These are phyloP conservation scores for Carettochelys insculpta DNA, from an alignment of 2,113 vertebrate species.

Conservation along the genomic window DNA sequence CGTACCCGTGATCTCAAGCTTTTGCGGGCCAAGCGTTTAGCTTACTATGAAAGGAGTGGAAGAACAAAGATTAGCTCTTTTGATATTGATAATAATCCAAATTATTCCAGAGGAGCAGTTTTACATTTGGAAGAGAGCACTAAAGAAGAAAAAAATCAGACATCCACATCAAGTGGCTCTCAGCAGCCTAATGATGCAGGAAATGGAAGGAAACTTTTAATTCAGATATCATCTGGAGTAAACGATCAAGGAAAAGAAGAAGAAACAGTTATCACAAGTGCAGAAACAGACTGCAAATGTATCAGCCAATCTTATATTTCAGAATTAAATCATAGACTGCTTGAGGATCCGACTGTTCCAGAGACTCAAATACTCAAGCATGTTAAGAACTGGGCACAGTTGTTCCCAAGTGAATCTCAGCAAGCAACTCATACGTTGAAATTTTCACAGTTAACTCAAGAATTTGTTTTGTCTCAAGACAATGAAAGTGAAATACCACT, in stretches of 20 bases:
- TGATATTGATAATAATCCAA: background rate
- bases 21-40: constrained; percentile 7
- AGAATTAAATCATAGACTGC: constrained; percentile 33
- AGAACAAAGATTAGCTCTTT: background rate
- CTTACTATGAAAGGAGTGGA: constrained; percentile 32
- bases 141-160: background rate
- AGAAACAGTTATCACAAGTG: background rate
- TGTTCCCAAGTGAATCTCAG: constrained; percentile 29
- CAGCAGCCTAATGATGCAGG: background rate
- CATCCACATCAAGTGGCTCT: background rate
- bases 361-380: constrained; percentile 73
- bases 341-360: constrained; percentile 52
- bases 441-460: background rate
- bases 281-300: background rate
- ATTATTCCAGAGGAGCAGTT: background rate
- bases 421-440: background rate
- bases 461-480: background rate
- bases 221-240: background rate
- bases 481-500: background rate
- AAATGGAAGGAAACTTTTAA: background rate
- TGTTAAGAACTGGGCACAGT: constrained; percentile 71
- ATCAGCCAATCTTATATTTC: background rate
- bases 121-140: background rate
- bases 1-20: constrained; percentile 6
- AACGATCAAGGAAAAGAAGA: background rate